These are phyloP conservation scores for Dryas iulia DNA, from an alignment of 1,140 invertebrate species.

Conservation along the genomic window DNA sequence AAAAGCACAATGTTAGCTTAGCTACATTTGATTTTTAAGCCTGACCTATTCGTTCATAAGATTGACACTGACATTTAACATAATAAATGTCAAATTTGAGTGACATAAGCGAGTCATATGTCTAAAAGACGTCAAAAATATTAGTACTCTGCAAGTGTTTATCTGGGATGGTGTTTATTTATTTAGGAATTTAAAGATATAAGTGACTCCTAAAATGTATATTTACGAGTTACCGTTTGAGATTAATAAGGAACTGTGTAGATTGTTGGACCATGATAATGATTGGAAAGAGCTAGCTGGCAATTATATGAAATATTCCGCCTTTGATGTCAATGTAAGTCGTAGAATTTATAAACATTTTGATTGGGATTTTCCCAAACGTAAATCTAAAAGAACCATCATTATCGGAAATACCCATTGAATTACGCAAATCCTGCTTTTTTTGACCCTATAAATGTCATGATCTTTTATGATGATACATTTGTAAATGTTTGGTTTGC, in stretches of 20 bases:
- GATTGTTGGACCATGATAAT: constrained; percentile 88
- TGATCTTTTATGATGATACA: neutral
- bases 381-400: constrained; percentile 7
- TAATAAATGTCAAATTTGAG: neutral
- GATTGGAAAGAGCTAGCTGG: constrained; percentile 89
- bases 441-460: neutral
- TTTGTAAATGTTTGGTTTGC: neutral
- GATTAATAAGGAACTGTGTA: constrained; percentile 85
- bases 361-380: constrained; percentile 45
- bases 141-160: constrained; percentile 9
- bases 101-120: neutral
- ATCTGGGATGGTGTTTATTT: neutral
- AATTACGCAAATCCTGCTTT: neutral
- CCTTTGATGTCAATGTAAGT: constrained; percentile 81
- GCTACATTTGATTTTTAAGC: no score
- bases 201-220: constrained; percentile 74
- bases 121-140: neutral
- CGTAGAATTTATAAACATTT: constrained; percentile 20
- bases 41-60: no score
- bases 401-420: constrained; percentile 16
- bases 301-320: constrained; percentile 78
- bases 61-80: neutral
- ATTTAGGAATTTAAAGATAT: constrained; percentile 4
- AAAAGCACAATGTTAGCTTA: no score
- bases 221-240: constrained; percentile 88